Evolutionary conservation across 2,888 invertebrate genomes (phyloP).

Genomic region (Parthenolecanium corni): DNA sequence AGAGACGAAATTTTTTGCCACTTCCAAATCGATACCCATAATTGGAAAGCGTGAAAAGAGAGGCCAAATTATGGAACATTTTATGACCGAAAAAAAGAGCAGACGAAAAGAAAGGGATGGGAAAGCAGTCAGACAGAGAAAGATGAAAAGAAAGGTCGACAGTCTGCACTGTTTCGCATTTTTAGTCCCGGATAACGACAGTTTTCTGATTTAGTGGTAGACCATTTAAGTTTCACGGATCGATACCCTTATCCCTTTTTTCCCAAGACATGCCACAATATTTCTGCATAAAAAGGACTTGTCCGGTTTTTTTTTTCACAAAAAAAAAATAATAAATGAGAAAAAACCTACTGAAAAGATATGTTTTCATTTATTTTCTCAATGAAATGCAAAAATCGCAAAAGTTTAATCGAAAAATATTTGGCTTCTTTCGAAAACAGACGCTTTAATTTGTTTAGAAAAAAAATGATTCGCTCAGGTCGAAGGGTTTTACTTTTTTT

Average conservation of each 20-base stretch:
- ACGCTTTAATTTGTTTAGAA: too few species aligned
- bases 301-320: too few species aligned
- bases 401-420: too few species aligned
- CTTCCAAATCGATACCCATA: slow-evolving; percentile 5
- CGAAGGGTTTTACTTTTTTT: too few species aligned
- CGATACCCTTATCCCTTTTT: neutral
- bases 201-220: slow-evolving; percentile 22
- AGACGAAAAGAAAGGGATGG: neutral
- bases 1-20: too few species aligned
- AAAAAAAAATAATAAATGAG: too few species aligned
- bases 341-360: too few species aligned
- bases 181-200: slow-evolving; percentile 20
- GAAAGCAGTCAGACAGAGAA: too few species aligned
- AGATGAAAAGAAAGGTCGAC: neutral
- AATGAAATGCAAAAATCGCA: too few species aligned
- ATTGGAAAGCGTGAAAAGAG: neutral
- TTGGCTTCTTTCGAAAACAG: too few species aligned
- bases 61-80: slow-evolving; percentile 18
- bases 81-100: neutral
- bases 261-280: slow-evolving; percentile 14
- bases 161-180: slow-evolving; percentile 13
- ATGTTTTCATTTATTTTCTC: too few species aligned
- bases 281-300: neutral
- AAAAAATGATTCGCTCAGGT: too few species aligned
- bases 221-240: slow-evolving; percentile 19